phyloP scores from a whole-genome alignment of 2,888 invertebrate species.

The Ischnus inquisitorius region DNA sequence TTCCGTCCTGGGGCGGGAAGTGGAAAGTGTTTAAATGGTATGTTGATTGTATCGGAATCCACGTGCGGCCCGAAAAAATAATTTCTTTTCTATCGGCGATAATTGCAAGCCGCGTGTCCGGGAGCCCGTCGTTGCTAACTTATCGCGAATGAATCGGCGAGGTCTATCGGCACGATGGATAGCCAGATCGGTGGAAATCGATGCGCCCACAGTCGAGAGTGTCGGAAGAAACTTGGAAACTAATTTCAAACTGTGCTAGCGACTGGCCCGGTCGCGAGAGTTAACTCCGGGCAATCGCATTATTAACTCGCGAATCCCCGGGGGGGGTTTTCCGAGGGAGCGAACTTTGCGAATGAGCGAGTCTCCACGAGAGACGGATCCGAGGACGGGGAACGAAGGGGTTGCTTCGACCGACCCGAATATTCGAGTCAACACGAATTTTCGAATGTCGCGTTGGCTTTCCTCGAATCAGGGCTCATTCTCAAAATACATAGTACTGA shows the following conservation, averaged over 20 bases:
- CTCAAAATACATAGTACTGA: too few relatives aligned
- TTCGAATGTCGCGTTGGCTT: conserved; percentile 40
- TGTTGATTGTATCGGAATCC: too few relatives aligned
- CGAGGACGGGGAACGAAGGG: neutral
- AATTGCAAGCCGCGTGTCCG: too few relatives aligned
- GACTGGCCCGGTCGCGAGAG: conserved; percentile 70
- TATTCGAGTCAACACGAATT: conserved; percentile 48
- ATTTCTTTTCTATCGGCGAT: too few relatives aligned
- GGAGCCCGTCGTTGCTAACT: too few relatives aligned
- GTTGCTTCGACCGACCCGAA: conserved; percentile 33
- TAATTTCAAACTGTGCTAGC: conserved; percentile 74
- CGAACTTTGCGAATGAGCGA: conserved; percentile 63
- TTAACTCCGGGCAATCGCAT: conserved; percentile 76
- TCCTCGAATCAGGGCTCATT: neutral
- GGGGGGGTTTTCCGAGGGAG: conserved; percentile 43
- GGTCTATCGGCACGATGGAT: neutral
- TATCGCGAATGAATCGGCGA: too few relatives aligned
- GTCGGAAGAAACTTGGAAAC: conserved; percentile 65
- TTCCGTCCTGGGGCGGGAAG: too few relatives aligned
- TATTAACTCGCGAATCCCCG: conserved; percentile 65
- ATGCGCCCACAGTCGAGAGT: conserved; percentile 26
- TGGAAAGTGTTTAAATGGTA: too few relatives aligned
- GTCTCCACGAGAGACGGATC: conserved; percentile 44
- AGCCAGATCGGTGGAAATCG: neutral
- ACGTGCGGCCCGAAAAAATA: too few relatives aligned